A percentile compares a stretch with the other conserved stretches of the same genome.
phyloP scores from a whole-genome alignment of 37 sponge, comb jelly and placozoan species.

The Petrosia ficiformis region DNA sequence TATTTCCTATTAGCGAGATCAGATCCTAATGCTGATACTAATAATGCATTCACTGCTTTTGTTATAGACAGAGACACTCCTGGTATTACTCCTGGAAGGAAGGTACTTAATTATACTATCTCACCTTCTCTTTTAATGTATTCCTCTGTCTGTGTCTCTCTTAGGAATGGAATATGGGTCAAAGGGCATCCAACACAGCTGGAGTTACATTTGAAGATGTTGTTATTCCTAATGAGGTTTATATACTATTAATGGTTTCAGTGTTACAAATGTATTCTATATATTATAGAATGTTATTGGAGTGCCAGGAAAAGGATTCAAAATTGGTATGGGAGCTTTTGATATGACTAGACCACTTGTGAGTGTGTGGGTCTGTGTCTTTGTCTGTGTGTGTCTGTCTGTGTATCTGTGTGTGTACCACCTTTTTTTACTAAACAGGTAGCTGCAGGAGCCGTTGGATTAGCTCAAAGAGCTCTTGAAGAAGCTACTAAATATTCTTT shows the following conservation, averaged over 20 bases:
- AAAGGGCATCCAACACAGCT: slow-evolving; percentile 84
- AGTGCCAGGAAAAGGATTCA: slow-evolving; percentile 85
- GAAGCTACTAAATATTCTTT: slow-evolving; percentile 88
- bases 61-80: slow-evolving; percentile 92
- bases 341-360: slow-evolving; percentile 90
- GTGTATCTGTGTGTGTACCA: not conserved
- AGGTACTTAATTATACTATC: slow-evolving; percentile 60
- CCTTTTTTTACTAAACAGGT: slow-evolving; percentile 34
- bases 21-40: slow-evolving; percentile 58
- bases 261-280: no score
- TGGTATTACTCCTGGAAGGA: slow-evolving; percentile 80
- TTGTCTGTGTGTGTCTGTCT: no score
- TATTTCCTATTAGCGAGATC: slow-evolving; percentile 92
- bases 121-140: no score
- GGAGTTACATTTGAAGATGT: slow-evolving; percentile 96
- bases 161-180: slow-evolving; percentile 98
- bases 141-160: not conserved
- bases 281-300: slow-evolving; percentile 77
- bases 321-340: slow-evolving; percentile 93
- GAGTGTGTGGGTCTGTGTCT: no score
- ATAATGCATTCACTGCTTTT: slow-evolving; percentile 89
- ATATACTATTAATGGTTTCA: no score
- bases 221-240: slow-evolving; percentile 81
- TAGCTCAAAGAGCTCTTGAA: slow-evolving; percentile 88
- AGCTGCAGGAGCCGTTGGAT: slow-evolving; percentile 79